Evolutionary conservation across 2,113 vertebrate species (phyloP), one percentile per base, ranked within the genome.

Genomic region (Tachuris rubrigastra): DNA sequence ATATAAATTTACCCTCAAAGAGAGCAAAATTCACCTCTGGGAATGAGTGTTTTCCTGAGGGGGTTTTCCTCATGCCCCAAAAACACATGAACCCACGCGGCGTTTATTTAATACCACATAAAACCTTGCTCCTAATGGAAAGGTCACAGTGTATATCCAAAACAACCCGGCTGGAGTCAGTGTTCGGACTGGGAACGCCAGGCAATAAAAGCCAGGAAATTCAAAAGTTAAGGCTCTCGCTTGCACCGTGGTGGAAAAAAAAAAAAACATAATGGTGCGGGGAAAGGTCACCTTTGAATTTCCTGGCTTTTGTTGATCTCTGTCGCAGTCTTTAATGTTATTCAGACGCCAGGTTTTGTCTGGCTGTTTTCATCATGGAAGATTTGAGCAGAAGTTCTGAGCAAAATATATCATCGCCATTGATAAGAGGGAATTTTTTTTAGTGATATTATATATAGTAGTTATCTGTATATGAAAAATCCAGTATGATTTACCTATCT

Each of bases 291-390:
- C 88, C 93, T 91, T 77, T 94, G 95, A 95, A 92, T 98, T 98
- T 98, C 97, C 98, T 98, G 97, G 84, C 97, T 97, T 97, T 96
- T 97, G 96, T 94, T 97, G 96, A 96, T 94, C 93, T 93, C 81
- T 97, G 95, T 78, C 86, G 41, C 84, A 88, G 92, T 13, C 93
- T 97, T 77, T 91, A 92, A 89, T 85, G 86, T 85, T 87, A 91
- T 42, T 97, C 85, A 95, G 96, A 86, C 42, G 15, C 84, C 56
- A 84, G 84, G 85, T 79, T 97, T 87, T 95, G 94, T 95, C 96
- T n/a, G 83, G 77, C 58, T 75, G 69, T 94, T 96, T 92, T 68
- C 84, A 89, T 86, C 71, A 80, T 11, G 85, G 89, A 96, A 95
- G 87, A 28, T 67, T 59, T 82, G 49, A 95, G 68, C 78, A 55